Percentiles rank a stretch among this genome's conserved stretches.
Conservation (phyloP, 2,797 vertebrate species). For the Chaenodraco wilsoni region DNA sequence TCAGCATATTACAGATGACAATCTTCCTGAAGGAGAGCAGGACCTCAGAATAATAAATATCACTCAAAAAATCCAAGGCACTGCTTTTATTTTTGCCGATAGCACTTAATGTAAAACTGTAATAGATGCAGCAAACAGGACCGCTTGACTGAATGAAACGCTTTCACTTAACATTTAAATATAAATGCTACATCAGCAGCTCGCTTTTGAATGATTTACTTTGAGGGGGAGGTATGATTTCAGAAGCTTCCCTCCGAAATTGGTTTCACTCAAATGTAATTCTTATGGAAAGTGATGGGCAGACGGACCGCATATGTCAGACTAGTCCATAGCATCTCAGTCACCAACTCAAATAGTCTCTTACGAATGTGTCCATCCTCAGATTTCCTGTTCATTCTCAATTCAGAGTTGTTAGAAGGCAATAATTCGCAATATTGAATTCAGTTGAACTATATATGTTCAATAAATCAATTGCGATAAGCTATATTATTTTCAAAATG, state of each 20-base stretch:
- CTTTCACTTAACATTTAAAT: conserved; percentile 54
- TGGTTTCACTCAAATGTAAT: conserved; percentile 12
- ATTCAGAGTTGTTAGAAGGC: too few species aligned
- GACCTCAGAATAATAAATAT: conserved; percentile 4
- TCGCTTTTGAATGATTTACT: conserved; percentile 23
- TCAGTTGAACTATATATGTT: too few species aligned
- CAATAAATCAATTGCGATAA: too few species aligned
- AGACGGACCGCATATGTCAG: background rate
- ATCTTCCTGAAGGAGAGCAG: conserved; percentile 18
- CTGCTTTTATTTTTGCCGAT: background rate
- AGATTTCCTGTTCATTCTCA: too few species aligned
- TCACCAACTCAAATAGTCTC: too few species aligned
- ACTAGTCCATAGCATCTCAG: background rate
- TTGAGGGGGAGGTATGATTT: background rate
- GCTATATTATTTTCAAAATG: too few species aligned
- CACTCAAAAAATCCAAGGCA: conserved; percentile 4
- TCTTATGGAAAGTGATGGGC: background rate
- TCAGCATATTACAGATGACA: conserved; percentile 14
- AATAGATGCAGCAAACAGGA: conserved; percentile 32
- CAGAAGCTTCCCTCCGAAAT: conserved; percentile 13
- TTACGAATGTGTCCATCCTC: too few species aligned
- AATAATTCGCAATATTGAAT: too few species aligned
- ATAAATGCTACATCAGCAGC: conserved; percentile 44
- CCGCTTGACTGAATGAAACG: conserved; percentile 22
- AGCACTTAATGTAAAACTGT: background rate